Base-by-base conservation (phyloP, 2,113 vertebrate genomes). In the Pao palembangensis region DNA sequence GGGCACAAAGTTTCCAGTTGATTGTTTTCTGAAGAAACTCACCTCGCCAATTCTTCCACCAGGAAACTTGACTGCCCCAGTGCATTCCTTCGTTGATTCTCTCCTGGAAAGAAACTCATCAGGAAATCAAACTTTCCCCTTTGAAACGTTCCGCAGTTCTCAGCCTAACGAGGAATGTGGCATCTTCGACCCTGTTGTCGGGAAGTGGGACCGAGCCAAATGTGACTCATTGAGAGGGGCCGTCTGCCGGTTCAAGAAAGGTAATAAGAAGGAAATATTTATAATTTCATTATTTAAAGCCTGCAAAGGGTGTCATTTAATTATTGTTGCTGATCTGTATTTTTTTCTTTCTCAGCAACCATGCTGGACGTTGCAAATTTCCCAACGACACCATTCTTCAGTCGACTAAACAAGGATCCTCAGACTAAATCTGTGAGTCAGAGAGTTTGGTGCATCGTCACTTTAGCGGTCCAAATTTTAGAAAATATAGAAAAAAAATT, bases 161-260 rank as follows among this genome's bases (percentile, higher is more conserved):
- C 53, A 62, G 14, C 50, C 57, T n/a, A 50, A 75, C 5, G 77
- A 82, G 52, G 48, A 69, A 8, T 93, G 91, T 64, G 46, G 56
- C 48, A 61, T 83, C 52, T 87, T 91, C 69, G 67, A 91, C 61
- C 87, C 91, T 12, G 18, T 70, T 23, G 70, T 0, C n/a, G 77
- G 63, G 25, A 69, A 38, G 11, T 25, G 15, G 55, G 18, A 1
- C 14, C 41, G 20, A 6, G 76, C 59, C 41, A 42, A 57, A 0
- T 93, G 91, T 64, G 60, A 78, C 31, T 74, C 73, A 19, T 47
- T n/a, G 6, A 87, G 51, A 67, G 84, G 63, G 47, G 79, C 85
- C 16, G 82, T 93, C 19, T 93, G 91, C 64, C 85, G 89, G 58
- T 85, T 82, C 67, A 66, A 73, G 17, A 90, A 90, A 87, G 88